phyloP scores from a whole-genome alignment of 2,888 invertebrate species.

The Pantelozetes paolii region DNA sequence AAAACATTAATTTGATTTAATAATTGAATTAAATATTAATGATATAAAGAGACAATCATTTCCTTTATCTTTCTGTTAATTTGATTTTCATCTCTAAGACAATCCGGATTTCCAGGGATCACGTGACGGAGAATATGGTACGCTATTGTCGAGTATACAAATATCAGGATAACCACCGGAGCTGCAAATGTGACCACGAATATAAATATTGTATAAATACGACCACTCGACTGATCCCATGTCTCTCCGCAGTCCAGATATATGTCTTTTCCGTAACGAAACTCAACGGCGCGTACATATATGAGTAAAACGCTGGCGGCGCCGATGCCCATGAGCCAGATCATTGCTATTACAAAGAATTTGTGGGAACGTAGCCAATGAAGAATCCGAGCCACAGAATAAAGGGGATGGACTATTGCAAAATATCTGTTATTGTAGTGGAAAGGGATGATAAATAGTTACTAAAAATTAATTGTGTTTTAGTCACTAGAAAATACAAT shows the following conservation, averaged over 20 bases:
- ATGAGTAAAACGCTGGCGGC: not conserved
- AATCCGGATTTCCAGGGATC: slow-evolving; percentile 56
- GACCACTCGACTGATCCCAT: slow-evolving; percentile 14
- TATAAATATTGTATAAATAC: slow-evolving; percentile 50
- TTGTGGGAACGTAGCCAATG: slow-evolving; percentile 1
- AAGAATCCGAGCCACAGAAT: not conserved
- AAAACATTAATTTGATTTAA: not conserved
- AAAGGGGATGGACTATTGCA: slow-evolving; percentile 37
- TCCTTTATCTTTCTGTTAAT: slow-evolving; percentile 45
- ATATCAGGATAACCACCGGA: slow-evolving; percentile 53
- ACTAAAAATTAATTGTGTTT: too few relatives aligned
- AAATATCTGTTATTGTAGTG: slow-evolving; percentile 16
- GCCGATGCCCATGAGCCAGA: slow-evolving; percentile 20
- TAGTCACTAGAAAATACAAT: too few relatives aligned
- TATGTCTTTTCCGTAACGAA: not conserved
- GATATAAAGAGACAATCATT: not conserved
- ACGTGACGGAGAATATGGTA: slow-evolving; percentile 54
- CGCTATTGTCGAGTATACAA: slow-evolving; percentile 55
- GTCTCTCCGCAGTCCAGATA: slow-evolving; percentile 27
- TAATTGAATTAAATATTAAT: not conserved
- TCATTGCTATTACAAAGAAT: not conserved
- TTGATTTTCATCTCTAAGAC: slow-evolving; percentile 53
- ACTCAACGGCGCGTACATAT: not conserved
- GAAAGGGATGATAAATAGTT: too few relatives aligned
- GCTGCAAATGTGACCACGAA: slow-evolving; percentile 52